phyloP scores from a whole-genome alignment of 1,140 invertebrate species.

The Ostrea denselamellosa region DNA sequence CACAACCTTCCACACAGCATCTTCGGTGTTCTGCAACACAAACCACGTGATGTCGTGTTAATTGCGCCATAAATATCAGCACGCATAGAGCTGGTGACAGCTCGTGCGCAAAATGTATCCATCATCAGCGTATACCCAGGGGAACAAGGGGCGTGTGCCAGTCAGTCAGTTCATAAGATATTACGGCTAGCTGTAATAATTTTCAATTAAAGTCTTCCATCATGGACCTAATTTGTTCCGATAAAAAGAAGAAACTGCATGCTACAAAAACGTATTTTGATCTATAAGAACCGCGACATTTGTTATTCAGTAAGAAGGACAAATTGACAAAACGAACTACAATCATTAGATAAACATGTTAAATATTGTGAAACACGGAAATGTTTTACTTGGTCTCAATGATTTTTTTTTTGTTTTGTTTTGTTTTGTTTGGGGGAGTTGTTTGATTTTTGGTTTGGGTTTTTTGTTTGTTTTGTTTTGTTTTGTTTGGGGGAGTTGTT shows the following conservation, averaged over 20 bases:
- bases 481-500: too few relatives aligned
- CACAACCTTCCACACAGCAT: constrained; percentile 26
- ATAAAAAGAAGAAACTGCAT: background rate
- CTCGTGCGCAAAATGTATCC: background rate
- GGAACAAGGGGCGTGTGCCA: background rate
- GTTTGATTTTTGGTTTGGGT: too few relatives aligned
- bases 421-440: too few relatives aligned
- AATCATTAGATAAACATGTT: too few relatives aligned
- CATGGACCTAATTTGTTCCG: background rate
- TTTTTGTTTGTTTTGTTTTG: too few relatives aligned
- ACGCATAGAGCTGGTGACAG: background rate
- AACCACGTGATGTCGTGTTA: background rate
- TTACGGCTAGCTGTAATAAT: background rate
- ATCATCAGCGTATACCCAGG: background rate
- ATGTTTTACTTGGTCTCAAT: too few relatives aligned
- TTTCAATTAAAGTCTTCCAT: background rate
- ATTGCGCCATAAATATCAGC: background rate
- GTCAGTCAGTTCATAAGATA: background rate
- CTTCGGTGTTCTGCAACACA: background rate
- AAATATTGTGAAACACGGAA: too few relatives aligned
- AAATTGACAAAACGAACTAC: too few relatives aligned
- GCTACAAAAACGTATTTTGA: too few relatives aligned
- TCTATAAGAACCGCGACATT: too few relatives aligned
- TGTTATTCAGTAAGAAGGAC: too few relatives aligned
- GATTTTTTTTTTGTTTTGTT: too few relatives aligned